Evolutionary conservation across 2,113 vertebrate genomes (phyloP), one percentile per base, ranked within the genome.

Genomic region (Setophaga kirtlandii): DNA sequence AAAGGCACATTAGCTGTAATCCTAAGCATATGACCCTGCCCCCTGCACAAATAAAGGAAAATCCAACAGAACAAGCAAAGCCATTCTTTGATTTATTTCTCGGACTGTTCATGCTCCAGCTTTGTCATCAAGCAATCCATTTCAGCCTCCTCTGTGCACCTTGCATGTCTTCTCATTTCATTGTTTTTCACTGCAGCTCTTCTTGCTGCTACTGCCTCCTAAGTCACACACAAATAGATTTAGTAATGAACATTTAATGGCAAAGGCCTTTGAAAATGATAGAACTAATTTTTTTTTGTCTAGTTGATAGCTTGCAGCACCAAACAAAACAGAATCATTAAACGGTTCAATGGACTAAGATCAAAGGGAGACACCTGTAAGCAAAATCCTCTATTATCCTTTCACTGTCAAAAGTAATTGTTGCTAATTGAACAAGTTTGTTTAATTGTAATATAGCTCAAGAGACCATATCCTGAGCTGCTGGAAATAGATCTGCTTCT

Each of bases 361-460:
- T 95, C 93, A 95, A 96, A 97, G 83, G 44, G 55, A 91, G 89
- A 79, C 89, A 97, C 78, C 84, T 95, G 60, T 71, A 64, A 96
- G 90, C 50, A 92, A 90, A 92, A 93, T 90, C 77, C 71, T 95
- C 88, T 83, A 64, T 95, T 95, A 90, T 81, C 90, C 71, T 83
- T 94, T 93, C 88, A 89, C 90, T 93, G 94, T 90, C 88, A 87
- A 84, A 95, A 93, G 76, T 95, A 93, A 95, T 96, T 96, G 79
- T 74, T 93, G 82, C 93, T 96, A 97, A 97, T 85, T 94, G 90
- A 92, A 90, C 92, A 94, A 86, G 79, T 95, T 96, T 95, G 83
- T 94, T 93, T 96, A 95, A 93, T 86, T 96, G 75, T 81, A 89
- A 93, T 80, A 81, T 50, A 95, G 88, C 85, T 93, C 83, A 80